These are phyloP conservation scores for Muraenolepis orangiensis DNA, from an alignment of 2,797 vertebrate species.

Conservation along the genomic window DNA sequence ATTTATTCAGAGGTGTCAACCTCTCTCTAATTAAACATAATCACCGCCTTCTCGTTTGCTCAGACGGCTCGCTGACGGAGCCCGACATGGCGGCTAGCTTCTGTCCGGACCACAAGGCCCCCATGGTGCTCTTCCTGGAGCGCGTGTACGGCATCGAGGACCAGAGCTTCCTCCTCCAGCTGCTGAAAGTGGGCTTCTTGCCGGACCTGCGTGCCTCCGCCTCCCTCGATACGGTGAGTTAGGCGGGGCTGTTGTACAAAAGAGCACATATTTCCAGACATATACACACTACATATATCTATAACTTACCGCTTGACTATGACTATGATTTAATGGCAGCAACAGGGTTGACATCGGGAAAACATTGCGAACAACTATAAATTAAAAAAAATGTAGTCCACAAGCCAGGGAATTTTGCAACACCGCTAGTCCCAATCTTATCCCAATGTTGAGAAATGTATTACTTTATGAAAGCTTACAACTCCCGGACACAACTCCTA, in stretches of 20 bases:
- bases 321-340: background rate
- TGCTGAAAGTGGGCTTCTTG: slow-evolving; percentile 95
- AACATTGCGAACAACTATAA: background rate
- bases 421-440: background rate
- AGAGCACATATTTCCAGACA: background rate
- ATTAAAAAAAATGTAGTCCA: background rate
- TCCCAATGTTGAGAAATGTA: background rate
- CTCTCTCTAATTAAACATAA: background rate
- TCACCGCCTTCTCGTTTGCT: slow-evolving; percentile 9
- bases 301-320: background rate
- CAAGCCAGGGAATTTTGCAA: background rate
- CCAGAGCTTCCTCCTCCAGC: slow-evolving; percentile 91
- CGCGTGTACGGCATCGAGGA: slow-evolving; percentile 95
- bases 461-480: background rate
- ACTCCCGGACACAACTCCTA: background rate
- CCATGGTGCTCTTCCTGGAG: slow-evolving; percentile 98
- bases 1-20: background rate
- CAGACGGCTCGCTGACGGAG: slow-evolving; percentile 90
- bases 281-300: background rate
- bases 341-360: background rate
- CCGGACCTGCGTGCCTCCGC: slow-evolving; percentile 91
- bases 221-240: slow-evolving; percentile 89
- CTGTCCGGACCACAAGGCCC: slow-evolving; percentile 96
- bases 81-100: slow-evolving; percentile 94
- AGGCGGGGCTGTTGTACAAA: background rate